Evolutionary conservation across 2,797 vertebrate species (phyloP).

Genomic region (Centropyge bicolor): DNA sequence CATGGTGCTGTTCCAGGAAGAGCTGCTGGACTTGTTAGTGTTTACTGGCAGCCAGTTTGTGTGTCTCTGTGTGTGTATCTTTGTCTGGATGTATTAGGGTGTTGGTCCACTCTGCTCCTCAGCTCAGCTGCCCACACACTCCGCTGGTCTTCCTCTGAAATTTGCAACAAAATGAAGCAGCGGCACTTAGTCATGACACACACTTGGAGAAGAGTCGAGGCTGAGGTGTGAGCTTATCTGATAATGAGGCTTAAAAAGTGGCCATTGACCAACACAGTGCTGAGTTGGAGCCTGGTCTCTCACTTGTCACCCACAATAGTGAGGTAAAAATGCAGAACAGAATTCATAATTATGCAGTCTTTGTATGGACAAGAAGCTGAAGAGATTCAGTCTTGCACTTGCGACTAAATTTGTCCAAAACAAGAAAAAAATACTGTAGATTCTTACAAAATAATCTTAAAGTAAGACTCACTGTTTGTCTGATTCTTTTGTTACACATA

Average conservation of each 20-base stretch:
- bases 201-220: neutral
- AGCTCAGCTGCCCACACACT: conserved; percentile 42
- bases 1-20: conserved; percentile 84
- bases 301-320: neutral
- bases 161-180: conserved; percentile 22
- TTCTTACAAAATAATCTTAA: neutral
- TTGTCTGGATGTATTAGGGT: conserved; percentile 61
- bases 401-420: neutral
- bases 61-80: conserved; percentile 68
- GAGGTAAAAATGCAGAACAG: no score
- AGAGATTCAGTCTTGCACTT: neutral
- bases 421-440: neutral
- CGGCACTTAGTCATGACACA: conserved; percentile 27
- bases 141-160: conserved; percentile 44
- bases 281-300: neutral
- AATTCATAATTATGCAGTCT: no score
- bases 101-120: conserved; percentile 66
- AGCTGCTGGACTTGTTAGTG: conserved; percentile 81
- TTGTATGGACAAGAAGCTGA: no score
- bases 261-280: neutral
- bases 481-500: no score
- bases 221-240: conserved; percentile 11
- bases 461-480: neutral
- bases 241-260: conserved; percentile 17
- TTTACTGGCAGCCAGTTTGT: conserved; percentile 82